Base-by-base conservation (phyloP, 1,140 invertebrate species). In the Euglossa dilemma region DNA sequence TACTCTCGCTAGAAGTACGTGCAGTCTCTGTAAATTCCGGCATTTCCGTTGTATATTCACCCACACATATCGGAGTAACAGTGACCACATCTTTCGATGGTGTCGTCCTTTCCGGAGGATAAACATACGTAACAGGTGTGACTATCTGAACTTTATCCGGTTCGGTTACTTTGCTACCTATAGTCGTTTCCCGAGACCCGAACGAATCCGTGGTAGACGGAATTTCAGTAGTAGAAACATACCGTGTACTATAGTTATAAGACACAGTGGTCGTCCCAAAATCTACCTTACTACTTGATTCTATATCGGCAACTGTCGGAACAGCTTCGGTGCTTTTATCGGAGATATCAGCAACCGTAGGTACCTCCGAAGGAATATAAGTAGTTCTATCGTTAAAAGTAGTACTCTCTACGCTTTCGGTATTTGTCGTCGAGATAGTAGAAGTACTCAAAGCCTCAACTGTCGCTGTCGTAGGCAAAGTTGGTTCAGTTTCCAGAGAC, bases 131-230 rank as follows among this genome's bases (percentile, higher is more conserved):
- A n/a, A 82, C 28, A 6, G 80, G 72, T 8, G 80, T 82, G 8
- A 82, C 80, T 67, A 82, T 76, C 4, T 67, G 43, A 56, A 82
- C 63, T 7, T 73, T 74, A 36, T 56, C 25, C 12, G 66, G 4
- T 64, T 14, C 28, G 18, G 57, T 28, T n/a, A 36, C n/a, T 63
- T 47, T 8, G 8, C 7, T 14, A 52, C 25, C 66, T 11, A 23
- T 66, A 43, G 28, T 80, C 3, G 11, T 47, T 50, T 28, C 59
- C 2, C 12, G n/a, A 20, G 52, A n/a, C 7, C 20, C 20, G 3
- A 14, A 18, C 4, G 36, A 71, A 25, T 47, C 50, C 18, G 59
- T 80, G 23, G 66, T 70, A 36, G 18, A 28, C 1, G 18, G n/a
- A 12, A 43, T 25, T 64, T 67, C 61, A 57, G n/a, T 28, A 14